These are phyloP conservation scores for Epizoanthus scotinus DNA, from an alignment of 92 coral and sea anemone genomes.

Conservation along the genomic window DNA sequence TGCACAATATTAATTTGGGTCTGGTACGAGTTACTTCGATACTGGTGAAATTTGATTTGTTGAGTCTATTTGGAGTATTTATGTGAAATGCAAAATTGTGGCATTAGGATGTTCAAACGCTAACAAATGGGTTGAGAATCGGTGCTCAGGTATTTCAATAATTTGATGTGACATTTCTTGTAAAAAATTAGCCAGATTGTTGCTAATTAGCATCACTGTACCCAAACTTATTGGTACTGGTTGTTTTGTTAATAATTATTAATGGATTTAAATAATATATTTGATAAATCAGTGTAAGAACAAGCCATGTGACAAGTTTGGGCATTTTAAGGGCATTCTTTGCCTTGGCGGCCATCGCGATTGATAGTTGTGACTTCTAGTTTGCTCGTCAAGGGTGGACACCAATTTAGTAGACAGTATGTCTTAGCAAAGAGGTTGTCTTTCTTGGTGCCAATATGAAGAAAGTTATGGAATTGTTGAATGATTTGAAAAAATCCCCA, in stretches of 20 bases:
- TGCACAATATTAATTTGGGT: no score
- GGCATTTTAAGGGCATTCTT: background rate
- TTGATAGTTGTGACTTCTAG: no score
- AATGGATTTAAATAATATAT: background rate
- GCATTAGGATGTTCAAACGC: no score
- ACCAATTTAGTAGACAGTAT: constrained; percentile 61
- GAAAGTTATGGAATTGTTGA: constrained; percentile 66
- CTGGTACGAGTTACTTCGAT: no score
- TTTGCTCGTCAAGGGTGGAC: no score
- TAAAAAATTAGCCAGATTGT: background rate
- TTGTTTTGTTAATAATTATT: constrained; percentile 1
- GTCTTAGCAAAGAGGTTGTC: constrained; percentile 65
- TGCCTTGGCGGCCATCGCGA: no score
- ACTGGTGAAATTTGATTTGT: no score
- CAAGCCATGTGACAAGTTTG: background rate
- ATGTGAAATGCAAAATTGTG: no score
- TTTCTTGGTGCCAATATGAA: constrained; percentile 74
- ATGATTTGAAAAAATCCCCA: constrained; percentile 57
- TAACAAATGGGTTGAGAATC: no score
- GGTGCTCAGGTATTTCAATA: no score
- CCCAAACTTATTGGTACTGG: background rate
- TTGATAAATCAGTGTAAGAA: no score
- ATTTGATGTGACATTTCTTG: background rate
- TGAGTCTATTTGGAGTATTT: no score
- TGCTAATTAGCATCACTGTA: background rate